These are phyloP conservation scores for Silurus lanzhouensis DNA, from an alignment of 2,797 vertebrate species.

Conservation along the genomic window DNA sequence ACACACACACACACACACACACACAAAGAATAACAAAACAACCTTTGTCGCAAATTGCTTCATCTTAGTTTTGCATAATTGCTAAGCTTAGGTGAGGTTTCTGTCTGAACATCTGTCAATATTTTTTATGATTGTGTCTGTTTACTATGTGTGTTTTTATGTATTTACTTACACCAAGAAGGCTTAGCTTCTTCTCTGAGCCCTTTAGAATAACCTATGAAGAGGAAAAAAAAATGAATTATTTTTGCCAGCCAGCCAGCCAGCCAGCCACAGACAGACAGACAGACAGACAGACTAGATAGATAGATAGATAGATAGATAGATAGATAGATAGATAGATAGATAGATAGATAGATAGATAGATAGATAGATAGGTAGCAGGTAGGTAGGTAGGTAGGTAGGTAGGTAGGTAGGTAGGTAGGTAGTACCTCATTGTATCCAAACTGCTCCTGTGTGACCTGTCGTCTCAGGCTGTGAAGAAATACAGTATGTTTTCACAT, in stretches of 20 bases:
- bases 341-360: too few species aligned
- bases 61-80: slow-evolving; percentile 24
- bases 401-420: not conserved
- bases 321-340: not conserved
- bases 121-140: not conserved
- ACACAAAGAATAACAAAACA: not conserved
- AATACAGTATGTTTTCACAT: slow-evolving; percentile 31
- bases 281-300: not conserved
- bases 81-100: not conserved
- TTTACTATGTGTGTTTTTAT: not conserved
- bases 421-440: slow-evolving; percentile 77
- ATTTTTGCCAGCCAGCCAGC: not conserved
- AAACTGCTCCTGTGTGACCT: slow-evolving; percentile 71
- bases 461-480: slow-evolving; percentile 71
- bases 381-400: not conserved
- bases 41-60: not conserved
- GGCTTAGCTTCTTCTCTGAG: slow-evolving; percentile 76
- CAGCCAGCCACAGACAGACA: not conserved
- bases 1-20: slow-evolving; percentile 5
- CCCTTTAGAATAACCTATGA: slow-evolving; percentile 78
- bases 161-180: slow-evolving; percentile 74
- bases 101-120: not conserved
- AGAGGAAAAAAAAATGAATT: not conserved
- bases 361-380: too few species aligned
- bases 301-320: not conserved